phyloP scores from a whole-genome alignment of 2,888 invertebrate species.

The Pilophorus perplexus region DNA sequence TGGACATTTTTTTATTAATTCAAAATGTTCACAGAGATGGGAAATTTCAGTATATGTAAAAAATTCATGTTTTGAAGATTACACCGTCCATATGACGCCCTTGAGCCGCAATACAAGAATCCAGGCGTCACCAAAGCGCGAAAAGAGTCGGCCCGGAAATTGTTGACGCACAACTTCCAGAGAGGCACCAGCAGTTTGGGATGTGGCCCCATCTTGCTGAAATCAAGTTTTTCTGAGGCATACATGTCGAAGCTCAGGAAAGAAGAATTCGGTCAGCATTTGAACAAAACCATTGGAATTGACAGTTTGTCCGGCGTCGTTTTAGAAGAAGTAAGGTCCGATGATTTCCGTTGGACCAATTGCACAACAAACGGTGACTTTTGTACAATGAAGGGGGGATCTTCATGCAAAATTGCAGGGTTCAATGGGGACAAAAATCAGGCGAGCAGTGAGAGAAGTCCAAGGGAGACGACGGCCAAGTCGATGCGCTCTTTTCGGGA shows the following conservation, averaged over 20 bases:
- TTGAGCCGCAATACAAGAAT: neutral
- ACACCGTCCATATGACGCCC: neutral
- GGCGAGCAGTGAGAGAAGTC: no score
- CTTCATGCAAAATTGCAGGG: neutral
- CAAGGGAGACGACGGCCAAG: no score
- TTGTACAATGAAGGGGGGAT: neutral
- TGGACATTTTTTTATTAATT: neutral
- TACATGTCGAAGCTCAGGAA: slow-evolving; percentile 11
- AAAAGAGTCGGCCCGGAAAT: neutral
- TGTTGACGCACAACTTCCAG: slow-evolving; percentile 8
- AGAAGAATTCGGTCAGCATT: slow-evolving; percentile 20
- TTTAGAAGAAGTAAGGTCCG: neutral
- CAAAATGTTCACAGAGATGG: no score
- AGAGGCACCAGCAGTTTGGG: slow-evolving; percentile 8
- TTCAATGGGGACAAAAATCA: no score
- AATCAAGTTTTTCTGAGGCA: slow-evolving; percentile 21
- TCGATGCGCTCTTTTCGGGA: no score
- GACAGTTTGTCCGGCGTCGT: neutral
- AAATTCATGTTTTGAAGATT: neutral
- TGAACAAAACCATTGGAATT: neutral
- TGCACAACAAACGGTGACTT: neutral
- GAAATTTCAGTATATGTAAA: no score
- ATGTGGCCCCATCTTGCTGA: slow-evolving; percentile 12
- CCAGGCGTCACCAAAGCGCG: slow-evolving; percentile 4
- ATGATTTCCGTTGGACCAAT: neutral